phyloP scores from a whole-genome alignment of 1,140 invertebrate species.

The Lordiphosa mommai region DNA sequence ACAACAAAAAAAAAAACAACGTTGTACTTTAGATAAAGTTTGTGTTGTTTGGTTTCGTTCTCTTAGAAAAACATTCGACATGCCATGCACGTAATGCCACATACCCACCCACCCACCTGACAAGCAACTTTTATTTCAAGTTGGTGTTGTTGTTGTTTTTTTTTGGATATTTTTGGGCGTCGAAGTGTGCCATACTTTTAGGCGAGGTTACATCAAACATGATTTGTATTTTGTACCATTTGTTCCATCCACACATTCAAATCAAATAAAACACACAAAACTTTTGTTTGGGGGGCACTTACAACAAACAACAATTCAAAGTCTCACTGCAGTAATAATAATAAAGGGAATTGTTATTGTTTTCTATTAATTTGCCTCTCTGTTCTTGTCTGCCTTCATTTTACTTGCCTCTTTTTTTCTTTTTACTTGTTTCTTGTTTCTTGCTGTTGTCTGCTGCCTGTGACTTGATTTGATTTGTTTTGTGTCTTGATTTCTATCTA shows the following conservation, averaged over 20 bases:
- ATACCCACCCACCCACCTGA: constrained; percentile 1
- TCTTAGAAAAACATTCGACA: constrained; percentile 10
- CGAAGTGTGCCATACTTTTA: neutral
- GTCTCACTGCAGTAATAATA: constrained; percentile 23
- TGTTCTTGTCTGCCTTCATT: no score
- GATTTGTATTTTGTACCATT: constrained; percentile 6
- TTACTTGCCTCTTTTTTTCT: no score
- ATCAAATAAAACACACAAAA: constrained; percentile 10
- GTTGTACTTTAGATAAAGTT: constrained; percentile 16
- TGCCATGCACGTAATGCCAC: constrained; percentile 10
- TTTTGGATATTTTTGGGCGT: constrained; percentile 7
- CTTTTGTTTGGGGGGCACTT: constrained; percentile 8
- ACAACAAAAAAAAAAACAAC: neutral
- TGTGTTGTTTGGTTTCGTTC: constrained; percentile 2
- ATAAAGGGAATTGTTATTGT: constrained; percentile 24
- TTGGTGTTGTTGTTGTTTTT: constrained; percentile 2
- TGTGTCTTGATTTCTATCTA: constrained; percentile 3
- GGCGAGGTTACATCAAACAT: constrained; percentile 3
- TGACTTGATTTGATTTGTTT: constrained; percentile 2
- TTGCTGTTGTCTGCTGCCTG: neutral
- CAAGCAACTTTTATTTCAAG: neutral
- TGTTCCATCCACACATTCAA: constrained; percentile 7
- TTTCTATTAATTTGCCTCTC: constrained; percentile 18
- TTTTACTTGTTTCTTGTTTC: constrained; percentile 2
- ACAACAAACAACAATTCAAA: constrained; percentile 2